A percentile compares a stretch with the other conserved stretches of the same genome.
Evolutionary conservation across 2,797 vertebrate species (phyloP).

Genomic region (Erethizon dorsatum): DNA sequence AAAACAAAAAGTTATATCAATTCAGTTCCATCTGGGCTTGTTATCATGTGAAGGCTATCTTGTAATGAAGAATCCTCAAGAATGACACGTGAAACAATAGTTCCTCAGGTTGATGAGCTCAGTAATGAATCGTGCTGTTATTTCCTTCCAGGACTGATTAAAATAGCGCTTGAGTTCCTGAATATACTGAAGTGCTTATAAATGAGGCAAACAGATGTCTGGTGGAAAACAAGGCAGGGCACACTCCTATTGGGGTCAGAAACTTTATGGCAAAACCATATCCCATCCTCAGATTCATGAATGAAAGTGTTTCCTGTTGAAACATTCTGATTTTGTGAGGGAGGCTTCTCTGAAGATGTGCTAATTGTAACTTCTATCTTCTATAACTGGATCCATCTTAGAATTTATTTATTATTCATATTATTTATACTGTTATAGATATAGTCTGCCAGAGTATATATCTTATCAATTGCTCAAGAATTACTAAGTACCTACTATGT

Average conservation of each 20-base stretch:
- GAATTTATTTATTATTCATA: background rate
- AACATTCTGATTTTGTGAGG: constrained; percentile 24
- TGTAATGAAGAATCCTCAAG: constrained; percentile 72
- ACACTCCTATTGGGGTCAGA: background rate
- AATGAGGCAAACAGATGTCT: constrained; percentile 71
- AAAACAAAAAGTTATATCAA: constrained; percentile 67
- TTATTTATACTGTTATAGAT: background rate
- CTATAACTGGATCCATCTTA: background rate
- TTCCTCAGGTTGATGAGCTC: constrained; percentile 75
- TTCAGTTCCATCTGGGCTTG: constrained; percentile 59
- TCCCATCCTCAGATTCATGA: background rate
- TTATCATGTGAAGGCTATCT: constrained; percentile 58
- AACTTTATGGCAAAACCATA: background rate
- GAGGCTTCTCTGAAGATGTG: background rate
- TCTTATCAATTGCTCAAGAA: constrained; percentile 5
- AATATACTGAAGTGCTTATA: constrained; percentile 74
- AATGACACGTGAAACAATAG: constrained; percentile 74
- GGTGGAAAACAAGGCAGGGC: constrained; percentile 51
- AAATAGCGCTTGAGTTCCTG: constrained; percentile 72
- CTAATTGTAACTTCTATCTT: background rate
- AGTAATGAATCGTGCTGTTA: constrained; percentile 70
- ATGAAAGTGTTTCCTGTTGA: background rate
- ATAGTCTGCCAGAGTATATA: background rate
- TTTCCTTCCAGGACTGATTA: constrained; percentile 78
- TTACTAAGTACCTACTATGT: background rate